Evolutionary conservation across 2,113 vertebrate species (phyloP).

Genomic region (Xyrauchen texanus): DNA sequence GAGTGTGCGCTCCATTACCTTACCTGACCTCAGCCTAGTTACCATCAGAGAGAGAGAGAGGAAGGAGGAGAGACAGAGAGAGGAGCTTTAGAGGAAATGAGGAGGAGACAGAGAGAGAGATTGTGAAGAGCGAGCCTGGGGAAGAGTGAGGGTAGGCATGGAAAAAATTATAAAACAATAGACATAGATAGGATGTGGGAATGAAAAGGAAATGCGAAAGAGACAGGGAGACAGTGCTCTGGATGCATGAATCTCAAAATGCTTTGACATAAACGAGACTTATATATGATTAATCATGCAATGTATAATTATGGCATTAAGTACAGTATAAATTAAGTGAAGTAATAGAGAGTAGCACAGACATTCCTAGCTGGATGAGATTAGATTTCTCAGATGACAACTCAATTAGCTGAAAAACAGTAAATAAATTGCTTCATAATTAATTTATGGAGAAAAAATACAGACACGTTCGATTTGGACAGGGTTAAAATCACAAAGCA

Average conservation of each 20-base stretch:
- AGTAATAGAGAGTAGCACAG: too few species aligned
- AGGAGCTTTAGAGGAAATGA: background rate
- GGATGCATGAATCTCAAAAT: slow-evolving; percentile 4
- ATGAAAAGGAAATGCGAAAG: background rate
- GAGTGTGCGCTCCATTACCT: slow-evolving; percentile 59
- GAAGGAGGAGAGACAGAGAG: background rate
- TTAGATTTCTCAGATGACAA: too few species aligned
- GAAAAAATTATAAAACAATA: slow-evolving; percentile 54
- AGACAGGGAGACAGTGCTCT: slow-evolving; percentile 50
- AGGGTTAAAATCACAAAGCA: too few species aligned
- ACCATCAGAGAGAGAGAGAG: slow-evolving; percentile 44
- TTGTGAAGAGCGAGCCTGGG: background rate
- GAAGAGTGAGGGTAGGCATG: slow-evolving; percentile 65
- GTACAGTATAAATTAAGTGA: too few species aligned
- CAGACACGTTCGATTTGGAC: too few species aligned
- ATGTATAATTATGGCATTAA: too few species aligned
- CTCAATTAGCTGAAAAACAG: too few species aligned
- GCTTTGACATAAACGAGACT: too few species aligned
- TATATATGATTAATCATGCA: too few species aligned
- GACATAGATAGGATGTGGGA: slow-evolving; percentile 3
- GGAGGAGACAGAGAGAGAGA: slow-evolving; percentile 17
- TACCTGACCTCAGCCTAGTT: slow-evolving; percentile 68
- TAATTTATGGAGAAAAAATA: too few species aligned
- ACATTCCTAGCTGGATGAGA: too few species aligned
- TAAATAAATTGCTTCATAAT: too few species aligned